Percentiles rank a stretch among this genome's conserved stretches.
Evolutionary conservation across 2,888 invertebrate genomes (phyloP).

Genomic region (Trissolcus brochymenae): DNA sequence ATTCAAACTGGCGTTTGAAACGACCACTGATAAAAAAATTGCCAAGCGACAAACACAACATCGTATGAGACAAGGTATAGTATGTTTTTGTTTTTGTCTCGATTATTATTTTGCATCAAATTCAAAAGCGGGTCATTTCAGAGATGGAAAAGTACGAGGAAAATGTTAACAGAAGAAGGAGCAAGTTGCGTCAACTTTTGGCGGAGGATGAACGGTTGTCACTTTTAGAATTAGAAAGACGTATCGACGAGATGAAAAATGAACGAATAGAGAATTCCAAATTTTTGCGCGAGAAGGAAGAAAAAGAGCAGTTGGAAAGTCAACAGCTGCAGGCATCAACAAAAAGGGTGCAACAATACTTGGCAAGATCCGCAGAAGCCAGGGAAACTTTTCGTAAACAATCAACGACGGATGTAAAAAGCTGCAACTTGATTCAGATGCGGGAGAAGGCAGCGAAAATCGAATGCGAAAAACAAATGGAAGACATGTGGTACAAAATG

Average conservation of each 20-base stretch:
- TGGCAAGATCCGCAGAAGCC: slow-evolving; percentile 76
- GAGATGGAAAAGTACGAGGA: slow-evolving; percentile 73
- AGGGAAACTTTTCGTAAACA: slow-evolving; percentile 76
- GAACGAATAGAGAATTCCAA: background rate
- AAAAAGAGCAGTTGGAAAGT: slow-evolving; percentile 78
- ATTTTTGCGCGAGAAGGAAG: slow-evolving; percentile 73
- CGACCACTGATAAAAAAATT: slow-evolving; percentile 40
- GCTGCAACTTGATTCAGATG: slow-evolving; percentile 80
- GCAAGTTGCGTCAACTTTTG: slow-evolving; percentile 72
- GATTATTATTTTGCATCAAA: too few species aligned
- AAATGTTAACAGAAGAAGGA: slow-evolving; percentile 76
- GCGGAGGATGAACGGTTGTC: slow-evolving; percentile 77
- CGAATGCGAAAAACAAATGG: slow-evolving; percentile 79
- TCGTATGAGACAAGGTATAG: slow-evolving; percentile 27
- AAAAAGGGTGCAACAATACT: slow-evolving; percentile 76
- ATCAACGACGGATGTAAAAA: slow-evolving; percentile 78
- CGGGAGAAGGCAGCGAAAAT: slow-evolving; percentile 79
- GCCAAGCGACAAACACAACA: slow-evolving; percentile 12
- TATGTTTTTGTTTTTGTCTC: background rate
- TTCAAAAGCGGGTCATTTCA: background rate
- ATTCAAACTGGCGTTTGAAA: slow-evolving; percentile 30
- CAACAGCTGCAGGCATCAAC: slow-evolving; percentile 77
- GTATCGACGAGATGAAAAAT: slow-evolving; percentile 77
- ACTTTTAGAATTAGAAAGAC: slow-evolving; percentile 78
- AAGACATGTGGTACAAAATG: slow-evolving; percentile 81